phyloP scores from a whole-genome alignment of 2,113 vertebrate species.

The Poeciliopsis occidentalis region DNA sequence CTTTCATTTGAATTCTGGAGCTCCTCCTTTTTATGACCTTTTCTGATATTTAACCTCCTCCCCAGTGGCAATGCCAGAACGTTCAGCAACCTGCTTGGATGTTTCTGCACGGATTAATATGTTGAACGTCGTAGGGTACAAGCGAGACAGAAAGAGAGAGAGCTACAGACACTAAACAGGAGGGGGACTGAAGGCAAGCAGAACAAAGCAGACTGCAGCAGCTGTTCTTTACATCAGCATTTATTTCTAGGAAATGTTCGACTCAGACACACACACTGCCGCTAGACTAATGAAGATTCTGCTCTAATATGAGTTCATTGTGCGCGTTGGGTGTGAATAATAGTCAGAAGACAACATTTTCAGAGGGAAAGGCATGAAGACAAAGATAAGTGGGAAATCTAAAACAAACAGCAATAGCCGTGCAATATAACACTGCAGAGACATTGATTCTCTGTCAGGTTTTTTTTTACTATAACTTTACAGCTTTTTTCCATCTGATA shows the following conservation, averaged over 20 bases:
- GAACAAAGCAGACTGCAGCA: constrained; percentile 43
- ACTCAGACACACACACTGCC: constrained; percentile 24
- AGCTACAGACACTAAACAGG: constrained; percentile 30
- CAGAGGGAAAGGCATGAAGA: constrained; percentile 28
- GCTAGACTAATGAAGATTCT: constrained; percentile 28
- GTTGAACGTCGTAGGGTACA: constrained; percentile 45
- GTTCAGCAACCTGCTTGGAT: constrained; percentile 58
- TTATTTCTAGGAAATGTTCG: constrained; percentile 40
- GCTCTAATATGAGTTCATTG: constrained; percentile 60
- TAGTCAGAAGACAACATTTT: constrained; percentile 59
- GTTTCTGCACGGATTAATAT: constrained; percentile 55
- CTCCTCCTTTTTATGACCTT: constrained; percentile 77
- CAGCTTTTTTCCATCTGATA: constrained; percentile 1
- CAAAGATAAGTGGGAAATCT: constrained; percentile 45
- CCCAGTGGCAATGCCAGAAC: constrained; percentile 69
- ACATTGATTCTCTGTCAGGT: constrained; percentile 5
- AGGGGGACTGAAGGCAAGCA: constrained; percentile 27
- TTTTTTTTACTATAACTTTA: constrained; percentile 2
- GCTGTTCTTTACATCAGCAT: constrained; percentile 47
- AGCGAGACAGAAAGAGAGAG: constrained; percentile 23
- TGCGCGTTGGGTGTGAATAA: constrained; percentile 52
- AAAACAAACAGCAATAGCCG: constrained; percentile 55
- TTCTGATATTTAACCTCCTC: constrained; percentile 84
- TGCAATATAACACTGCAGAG: constrained; percentile 24
- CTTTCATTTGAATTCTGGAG: constrained; percentile 48